Conservation (phyloP, 2,888 invertebrate species). For the Pogonocherus hispidulus region DNA sequence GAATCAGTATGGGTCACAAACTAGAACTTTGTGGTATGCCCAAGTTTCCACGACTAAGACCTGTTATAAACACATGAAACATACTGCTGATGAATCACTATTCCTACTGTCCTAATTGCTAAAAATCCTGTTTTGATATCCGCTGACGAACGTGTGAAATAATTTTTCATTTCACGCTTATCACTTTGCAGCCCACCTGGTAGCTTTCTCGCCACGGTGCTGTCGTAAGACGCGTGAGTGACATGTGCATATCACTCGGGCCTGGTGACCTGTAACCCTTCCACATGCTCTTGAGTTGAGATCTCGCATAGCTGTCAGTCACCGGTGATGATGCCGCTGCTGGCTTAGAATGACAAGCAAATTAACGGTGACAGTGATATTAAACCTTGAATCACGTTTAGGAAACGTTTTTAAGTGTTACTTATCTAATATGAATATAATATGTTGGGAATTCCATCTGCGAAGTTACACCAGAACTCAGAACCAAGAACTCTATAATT, state of each 20-base stretch:
- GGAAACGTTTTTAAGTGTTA: background rate
- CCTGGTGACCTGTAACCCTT: conserved; percentile 48
- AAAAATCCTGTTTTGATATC: background rate
- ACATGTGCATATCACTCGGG: conserved; percentile 39
- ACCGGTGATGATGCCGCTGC: conserved; percentile 39
- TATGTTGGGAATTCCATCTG: background rate
- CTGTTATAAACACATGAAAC: too few species aligned
- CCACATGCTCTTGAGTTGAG: conserved; percentile 42
- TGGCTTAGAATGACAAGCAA: conserved; percentile 43
- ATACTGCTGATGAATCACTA: too few species aligned
- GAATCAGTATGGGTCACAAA: too few species aligned
- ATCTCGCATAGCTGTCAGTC: conserved; percentile 47
- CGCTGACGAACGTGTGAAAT: conserved; percentile 16
- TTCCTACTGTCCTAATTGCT: too few species aligned
- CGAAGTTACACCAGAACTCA: background rate
- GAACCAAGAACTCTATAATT: too few species aligned
- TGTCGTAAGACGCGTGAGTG: conserved; percentile 17
- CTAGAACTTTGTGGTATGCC: too few species aligned
- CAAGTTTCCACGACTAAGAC: too few species aligned
- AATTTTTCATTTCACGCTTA: conserved; percentile 21
- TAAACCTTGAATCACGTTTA: background rate
- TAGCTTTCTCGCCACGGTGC: background rate
- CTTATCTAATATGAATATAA: background rate
- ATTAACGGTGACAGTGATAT: conserved; percentile 28
- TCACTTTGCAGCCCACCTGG: conserved; percentile 15